Conservation (phyloP, 2,113 vertebrate genomes). For the Paraplagusia blochii region DNA sequence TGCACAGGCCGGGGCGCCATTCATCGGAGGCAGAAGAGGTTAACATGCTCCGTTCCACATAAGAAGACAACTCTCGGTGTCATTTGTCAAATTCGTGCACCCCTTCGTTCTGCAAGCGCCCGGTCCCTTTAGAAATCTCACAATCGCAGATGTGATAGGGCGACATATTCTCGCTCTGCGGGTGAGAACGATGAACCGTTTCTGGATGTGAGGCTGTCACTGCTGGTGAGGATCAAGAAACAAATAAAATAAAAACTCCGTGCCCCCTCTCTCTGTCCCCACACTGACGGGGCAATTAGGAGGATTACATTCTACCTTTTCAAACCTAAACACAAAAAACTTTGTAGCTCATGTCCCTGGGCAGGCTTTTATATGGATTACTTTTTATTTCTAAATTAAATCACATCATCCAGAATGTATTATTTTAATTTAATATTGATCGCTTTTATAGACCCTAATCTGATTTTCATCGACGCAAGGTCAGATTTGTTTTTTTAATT, state of each 20-base stretch:
- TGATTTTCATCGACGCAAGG: neutral
- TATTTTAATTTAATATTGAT: neutral
- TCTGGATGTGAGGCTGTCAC: neutral
- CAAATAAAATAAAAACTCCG: constrained; percentile 1
- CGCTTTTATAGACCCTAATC: neutral
- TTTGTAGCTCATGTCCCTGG: constrained; percentile 3
- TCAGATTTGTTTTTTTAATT: no score
- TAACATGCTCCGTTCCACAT: constrained; percentile 55
- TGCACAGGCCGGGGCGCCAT: constrained; percentile 23
- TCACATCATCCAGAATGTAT: constrained; percentile 3
- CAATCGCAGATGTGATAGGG: constrained; percentile 18
- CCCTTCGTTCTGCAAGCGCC: constrained; percentile 18
- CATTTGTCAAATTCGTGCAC: constrained; percentile 64
- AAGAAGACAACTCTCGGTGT: constrained; percentile 45
- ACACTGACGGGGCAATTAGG: constrained; percentile 31
- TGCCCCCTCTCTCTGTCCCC: no score
- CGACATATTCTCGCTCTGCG: constrained; percentile 4
- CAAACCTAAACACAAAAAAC: constrained; percentile 23
- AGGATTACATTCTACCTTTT: constrained; percentile 44
- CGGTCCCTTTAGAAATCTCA: constrained; percentile 18
- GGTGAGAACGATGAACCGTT: neutral
- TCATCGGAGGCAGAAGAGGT: constrained; percentile 54
- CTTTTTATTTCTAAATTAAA: constrained; percentile 5
- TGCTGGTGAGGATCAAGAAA: constrained; percentile 35
- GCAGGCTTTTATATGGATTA: constrained; percentile 51